Percentiles rank a stretch among this genome's conserved stretches.
These are phyloP conservation scores for Zhuqinia jingwanae DNA, from an alignment of 2,888 invertebrate species.

Conservation along the genomic window DNA sequence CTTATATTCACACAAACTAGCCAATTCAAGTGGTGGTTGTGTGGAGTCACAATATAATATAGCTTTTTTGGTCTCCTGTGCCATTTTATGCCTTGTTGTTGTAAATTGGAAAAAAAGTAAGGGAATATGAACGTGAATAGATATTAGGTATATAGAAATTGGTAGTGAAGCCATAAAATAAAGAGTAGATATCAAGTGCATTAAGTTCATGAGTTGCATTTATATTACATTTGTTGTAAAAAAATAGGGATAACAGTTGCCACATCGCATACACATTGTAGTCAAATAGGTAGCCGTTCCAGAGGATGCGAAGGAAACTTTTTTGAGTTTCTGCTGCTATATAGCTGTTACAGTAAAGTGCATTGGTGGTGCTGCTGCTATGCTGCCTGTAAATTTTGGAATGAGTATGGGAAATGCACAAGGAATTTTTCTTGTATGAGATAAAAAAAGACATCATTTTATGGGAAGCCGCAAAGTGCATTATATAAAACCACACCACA, in stretches of 20 bases:
- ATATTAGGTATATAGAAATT: conserved; percentile 24
- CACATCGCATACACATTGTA: conserved; percentile 30
- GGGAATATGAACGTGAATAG: no score
- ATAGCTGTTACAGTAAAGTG: background rate
- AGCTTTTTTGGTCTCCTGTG: background rate
- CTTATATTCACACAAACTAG: no score
- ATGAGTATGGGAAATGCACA: conserved; percentile 23
- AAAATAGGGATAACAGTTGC: conserved; percentile 4
- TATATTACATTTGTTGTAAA: conserved; percentile 60
- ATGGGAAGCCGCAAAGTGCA: background rate
- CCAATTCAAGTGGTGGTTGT: no score
- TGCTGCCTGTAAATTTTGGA: background rate
- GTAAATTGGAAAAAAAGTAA: conserved; percentile 20
- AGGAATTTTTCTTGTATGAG: background rate
- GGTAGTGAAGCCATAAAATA: conserved; percentile 55
- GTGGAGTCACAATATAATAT: no score
- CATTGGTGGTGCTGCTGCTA: background rate
- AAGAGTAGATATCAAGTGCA: conserved; percentile 57
- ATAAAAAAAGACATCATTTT: conserved; percentile 23
- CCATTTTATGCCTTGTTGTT: no score
- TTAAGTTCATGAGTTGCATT: conserved; percentile 67
- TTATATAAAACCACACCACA: background rate
- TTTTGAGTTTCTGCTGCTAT: no score
- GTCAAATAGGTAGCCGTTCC: conserved; percentile 7
- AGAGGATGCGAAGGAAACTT: no score